Percentiles rank a stretch among this genome's conserved stretches.
phyloP scores from a whole-genome alignment of 2,888 invertebrate genomes.

The Morpho deidamia region DNA sequence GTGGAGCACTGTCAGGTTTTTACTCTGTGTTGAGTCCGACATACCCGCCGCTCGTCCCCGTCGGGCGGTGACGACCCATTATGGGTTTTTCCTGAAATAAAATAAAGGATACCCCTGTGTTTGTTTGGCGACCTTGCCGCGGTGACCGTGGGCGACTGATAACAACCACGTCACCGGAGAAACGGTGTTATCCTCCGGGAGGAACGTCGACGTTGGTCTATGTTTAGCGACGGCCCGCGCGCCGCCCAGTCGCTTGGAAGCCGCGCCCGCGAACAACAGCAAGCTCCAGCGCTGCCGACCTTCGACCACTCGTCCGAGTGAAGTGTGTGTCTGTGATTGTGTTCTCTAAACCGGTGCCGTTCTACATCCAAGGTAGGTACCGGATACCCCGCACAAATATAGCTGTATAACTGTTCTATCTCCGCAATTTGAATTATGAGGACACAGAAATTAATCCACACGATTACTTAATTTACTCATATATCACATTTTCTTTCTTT shows the following conservation, averaged over 20 bases:
- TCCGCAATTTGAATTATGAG: too few species aligned
- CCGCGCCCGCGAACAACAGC: constrained; percentile 72
- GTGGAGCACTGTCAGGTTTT: too few species aligned
- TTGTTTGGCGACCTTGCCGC: constrained; percentile 62
- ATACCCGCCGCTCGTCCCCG: too few species aligned
- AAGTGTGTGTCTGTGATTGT: constrained; percentile 74
- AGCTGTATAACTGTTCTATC: too few species aligned
- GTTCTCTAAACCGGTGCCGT: constrained; percentile 37
- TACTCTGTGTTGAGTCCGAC: too few species aligned
- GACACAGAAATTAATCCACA: too few species aligned
- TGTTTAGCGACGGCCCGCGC: constrained; percentile 53
- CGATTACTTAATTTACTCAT: too few species aligned
- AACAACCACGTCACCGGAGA: constrained; percentile 46
- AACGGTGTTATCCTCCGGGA: constrained; percentile 49
- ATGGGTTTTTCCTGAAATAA: too few species aligned
- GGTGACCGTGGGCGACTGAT: constrained; percentile 39
- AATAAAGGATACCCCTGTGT: constrained; percentile 44
- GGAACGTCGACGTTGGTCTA: constrained; percentile 45
- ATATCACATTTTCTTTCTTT: too few species aligned
- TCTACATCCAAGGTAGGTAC: constrained; percentile 30
- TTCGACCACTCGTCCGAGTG: constrained; percentile 71
- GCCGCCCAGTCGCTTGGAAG: constrained; percentile 68
- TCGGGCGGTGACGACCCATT: too few species aligned
- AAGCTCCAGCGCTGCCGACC: constrained; percentile 64
- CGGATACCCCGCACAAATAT: neutral